Conservation (phyloP, 2,113 vertebrate species). For the Notarius lentiginosus region DNA sequence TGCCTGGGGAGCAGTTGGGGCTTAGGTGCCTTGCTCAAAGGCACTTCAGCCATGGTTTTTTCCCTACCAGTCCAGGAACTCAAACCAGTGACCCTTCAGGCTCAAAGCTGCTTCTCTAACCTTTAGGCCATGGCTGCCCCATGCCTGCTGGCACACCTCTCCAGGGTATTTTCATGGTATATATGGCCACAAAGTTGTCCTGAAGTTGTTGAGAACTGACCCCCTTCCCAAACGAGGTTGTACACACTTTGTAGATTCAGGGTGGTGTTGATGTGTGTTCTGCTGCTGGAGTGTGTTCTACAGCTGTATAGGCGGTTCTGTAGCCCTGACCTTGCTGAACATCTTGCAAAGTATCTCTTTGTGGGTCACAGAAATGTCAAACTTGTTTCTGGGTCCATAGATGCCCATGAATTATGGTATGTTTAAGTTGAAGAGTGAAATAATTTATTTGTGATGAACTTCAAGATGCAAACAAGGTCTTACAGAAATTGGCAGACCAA, state of each 20-base stretch:
- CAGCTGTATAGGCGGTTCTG: background rate
- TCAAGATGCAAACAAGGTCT: background rate
- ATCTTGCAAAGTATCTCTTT: background rate
- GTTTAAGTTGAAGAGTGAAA: background rate
- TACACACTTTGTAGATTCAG: constrained; percentile 1
- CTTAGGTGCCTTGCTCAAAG: too few species aligned
- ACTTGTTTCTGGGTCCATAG: background rate
- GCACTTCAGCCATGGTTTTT: too few species aligned
- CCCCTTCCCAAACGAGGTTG: background rate
- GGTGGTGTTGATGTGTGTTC: background rate
- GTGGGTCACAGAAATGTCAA: background rate
- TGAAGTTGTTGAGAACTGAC: background rate
- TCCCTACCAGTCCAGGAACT: too few species aligned
- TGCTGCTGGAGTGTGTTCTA: background rate
- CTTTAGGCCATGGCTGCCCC: too few species aligned
- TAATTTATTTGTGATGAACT: background rate
- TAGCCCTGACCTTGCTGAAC: background rate
- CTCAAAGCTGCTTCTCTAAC: too few species aligned
- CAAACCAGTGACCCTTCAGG: too few species aligned
- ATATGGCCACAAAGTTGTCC: too few species aligned
- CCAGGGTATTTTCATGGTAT: too few species aligned
- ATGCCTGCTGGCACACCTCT: too few species aligned
- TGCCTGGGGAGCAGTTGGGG: too few species aligned
- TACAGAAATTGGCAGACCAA: background rate
- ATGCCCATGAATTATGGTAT: background rate